These are phyloP conservation scores for Gorsachius magnificus DNA, from an alignment of 2,797 vertebrate genomes.

Conservation along the genomic window DNA sequence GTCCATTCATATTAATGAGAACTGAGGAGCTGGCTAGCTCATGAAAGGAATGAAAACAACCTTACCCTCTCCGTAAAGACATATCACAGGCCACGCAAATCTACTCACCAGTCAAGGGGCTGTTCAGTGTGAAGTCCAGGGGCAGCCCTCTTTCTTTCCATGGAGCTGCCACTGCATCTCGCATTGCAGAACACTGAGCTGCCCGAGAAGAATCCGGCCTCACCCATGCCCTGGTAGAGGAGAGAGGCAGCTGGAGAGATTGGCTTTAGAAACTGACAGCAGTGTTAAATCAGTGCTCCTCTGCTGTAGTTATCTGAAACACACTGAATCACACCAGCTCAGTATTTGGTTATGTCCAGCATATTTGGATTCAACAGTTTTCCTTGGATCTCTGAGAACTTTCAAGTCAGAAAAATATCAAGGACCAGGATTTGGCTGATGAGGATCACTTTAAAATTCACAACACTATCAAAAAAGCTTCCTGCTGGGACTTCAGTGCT, in stretches of 20 bases:
- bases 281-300: background rate
- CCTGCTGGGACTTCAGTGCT: background rate
- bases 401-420: background rate
- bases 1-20: background rate
- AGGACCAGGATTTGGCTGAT: background rate
- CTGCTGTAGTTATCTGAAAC: background rate
- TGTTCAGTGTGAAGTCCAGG: slow-evolving; percentile 75
- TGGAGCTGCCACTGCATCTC: slow-evolving; percentile 78
- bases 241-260: background rate
- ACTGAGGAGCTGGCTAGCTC: background rate
- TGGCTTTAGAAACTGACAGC: background rate
- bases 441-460: background rate
- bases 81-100: slow-evolving; percentile 81
- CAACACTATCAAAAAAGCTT: background rate
- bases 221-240: slow-evolving; percentile 80
- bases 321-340: background rate
- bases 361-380: background rate
- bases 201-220: slow-evolving; percentile 81
- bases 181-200: slow-evolving; percentile 84
- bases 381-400: background rate
- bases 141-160: slow-evolving; percentile 72
- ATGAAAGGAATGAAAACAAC: background rate
- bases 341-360: background rate
- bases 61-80: slow-evolving; percentile 83
- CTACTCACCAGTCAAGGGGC: slow-evolving; percentile 80